Conservation (phyloP, 1,140 invertebrate species). For the Panagrolaimus sp. region DNA sequence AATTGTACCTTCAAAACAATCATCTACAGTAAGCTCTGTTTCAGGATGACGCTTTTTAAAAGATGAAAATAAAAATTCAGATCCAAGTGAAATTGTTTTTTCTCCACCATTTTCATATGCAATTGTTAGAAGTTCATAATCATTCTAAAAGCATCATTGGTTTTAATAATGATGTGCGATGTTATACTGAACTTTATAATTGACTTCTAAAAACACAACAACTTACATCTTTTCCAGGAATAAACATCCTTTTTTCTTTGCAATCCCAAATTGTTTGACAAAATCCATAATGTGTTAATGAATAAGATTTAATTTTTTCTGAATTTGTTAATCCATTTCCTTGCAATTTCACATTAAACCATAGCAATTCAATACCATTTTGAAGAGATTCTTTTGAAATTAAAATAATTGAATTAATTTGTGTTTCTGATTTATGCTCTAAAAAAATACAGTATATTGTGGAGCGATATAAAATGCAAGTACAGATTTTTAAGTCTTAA, state of each 20-base stretch:
- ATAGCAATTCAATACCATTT: neutral
- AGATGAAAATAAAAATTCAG: neutral
- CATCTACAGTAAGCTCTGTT: neutral
- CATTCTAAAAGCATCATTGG: neutral
- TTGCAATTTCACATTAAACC: neutral
- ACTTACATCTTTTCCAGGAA: neutral
- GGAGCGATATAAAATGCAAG: too few species aligned
- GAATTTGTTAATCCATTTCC: neutral
- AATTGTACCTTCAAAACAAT: neutral
- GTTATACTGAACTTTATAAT: too few species aligned
- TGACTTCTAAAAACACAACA: neutral
- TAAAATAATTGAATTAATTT: neutral
- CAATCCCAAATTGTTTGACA: neutral
- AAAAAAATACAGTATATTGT: too few species aligned
- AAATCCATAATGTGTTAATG: neutral
- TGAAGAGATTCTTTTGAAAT: neutral
- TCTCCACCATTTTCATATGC: neutral
- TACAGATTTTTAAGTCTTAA: too few species aligned
- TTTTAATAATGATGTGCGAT: too few species aligned
- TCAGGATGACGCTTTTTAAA: constrained; percentile 3
- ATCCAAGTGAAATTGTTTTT: neutral
- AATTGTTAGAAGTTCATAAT: neutral
- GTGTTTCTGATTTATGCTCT: neutral
- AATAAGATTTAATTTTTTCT: neutral
- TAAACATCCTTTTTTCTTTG: neutral